A percentile compares a stretch with the other conserved stretches of the same genome.
Evolutionary conservation across 2,888 invertebrate species (phyloP).

Genomic region (Synergus itoensis): DNA sequence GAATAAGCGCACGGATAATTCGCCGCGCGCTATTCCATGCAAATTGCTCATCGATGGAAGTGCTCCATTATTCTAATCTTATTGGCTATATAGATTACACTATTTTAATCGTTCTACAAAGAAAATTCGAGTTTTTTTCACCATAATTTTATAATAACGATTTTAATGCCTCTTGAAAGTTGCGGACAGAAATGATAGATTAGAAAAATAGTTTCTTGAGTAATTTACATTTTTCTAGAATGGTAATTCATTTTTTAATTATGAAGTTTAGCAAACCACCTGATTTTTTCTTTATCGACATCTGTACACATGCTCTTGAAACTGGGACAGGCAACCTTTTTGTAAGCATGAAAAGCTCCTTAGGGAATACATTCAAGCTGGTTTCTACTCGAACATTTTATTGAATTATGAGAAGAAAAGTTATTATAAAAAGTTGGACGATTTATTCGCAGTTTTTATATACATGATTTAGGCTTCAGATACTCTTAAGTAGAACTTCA

Average conservation of each 20-base stretch:
- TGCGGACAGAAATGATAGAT: background rate
- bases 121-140: background rate
- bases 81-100: constrained; percentile 26
- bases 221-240: background rate
- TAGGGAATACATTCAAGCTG: constrained; percentile 4
- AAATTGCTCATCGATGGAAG: constrained; percentile 30
- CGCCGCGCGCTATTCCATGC: constrained; percentile 27
- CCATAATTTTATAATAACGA: background rate
- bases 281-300: constrained; percentile 14
- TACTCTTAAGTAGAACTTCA: background rate
- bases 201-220: background rate
- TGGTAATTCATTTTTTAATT: background rate
- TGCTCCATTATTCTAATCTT: constrained; percentile 37
- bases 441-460: background rate
- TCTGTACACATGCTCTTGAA: constrained; percentile 17
- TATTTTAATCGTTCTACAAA: constrained; percentile 30
- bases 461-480: background rate
- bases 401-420: background rate
- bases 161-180: too few species aligned
- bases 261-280: background rate
- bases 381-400: constrained; percentile 10
- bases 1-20: constrained; percentile 24
- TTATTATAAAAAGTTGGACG: background rate
- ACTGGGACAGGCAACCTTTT: constrained; percentile 33
- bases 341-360: constrained; percentile 28